Conservation (phyloP, 2,888 invertebrate species). For the Cantharis nigra region DNA sequence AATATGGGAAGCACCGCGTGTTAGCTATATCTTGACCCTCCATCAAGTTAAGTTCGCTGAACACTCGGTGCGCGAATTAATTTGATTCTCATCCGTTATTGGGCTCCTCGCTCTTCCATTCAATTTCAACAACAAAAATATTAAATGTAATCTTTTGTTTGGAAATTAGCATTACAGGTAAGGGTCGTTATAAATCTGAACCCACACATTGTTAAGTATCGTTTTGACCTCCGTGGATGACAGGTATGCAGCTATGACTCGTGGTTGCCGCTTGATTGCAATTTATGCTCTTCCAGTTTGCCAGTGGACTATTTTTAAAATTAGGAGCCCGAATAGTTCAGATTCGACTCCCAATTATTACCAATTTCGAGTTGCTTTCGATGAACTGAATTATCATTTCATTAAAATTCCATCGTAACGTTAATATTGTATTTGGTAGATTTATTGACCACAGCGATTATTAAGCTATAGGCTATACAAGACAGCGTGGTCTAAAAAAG, state of each 20-base stretch:
- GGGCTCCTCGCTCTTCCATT: background rate
- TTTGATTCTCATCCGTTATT: slow-evolving; percentile 32
- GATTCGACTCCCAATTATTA: background rate
- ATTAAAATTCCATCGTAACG: slow-evolving; percentile 9
- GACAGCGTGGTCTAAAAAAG: background rate
- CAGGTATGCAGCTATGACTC: slow-evolving; percentile 36
- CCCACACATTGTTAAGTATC: slow-evolving; percentile 36
- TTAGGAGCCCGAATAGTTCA: background rate
- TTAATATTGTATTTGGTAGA: slow-evolving; percentile 3
- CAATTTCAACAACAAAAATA: background rate
- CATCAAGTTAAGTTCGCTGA: slow-evolving; percentile 44
- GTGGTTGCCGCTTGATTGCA: slow-evolving; percentile 38
- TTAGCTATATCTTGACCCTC: slow-evolving; percentile 36
- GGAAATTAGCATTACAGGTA: slow-evolving; percentile 10
- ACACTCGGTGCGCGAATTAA: slow-evolving; percentile 42
- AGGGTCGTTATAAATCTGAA: slow-evolving; percentile 34
- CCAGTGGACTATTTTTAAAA: slow-evolving; percentile 31
- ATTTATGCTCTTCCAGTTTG: slow-evolving; percentile 36
- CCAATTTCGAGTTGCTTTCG: background rate
- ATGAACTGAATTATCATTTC: slow-evolving; percentile 7
- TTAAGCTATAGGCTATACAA: background rate
- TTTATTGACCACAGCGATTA: slow-evolving; percentile 3
- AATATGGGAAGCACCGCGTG: slow-evolving; percentile 35
- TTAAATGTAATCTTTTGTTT: background rate
- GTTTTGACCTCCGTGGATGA: slow-evolving; percentile 33